phyloP scores from a whole-genome alignment of 2,113 vertebrate genomes.

The Chitala chitala region DNA sequence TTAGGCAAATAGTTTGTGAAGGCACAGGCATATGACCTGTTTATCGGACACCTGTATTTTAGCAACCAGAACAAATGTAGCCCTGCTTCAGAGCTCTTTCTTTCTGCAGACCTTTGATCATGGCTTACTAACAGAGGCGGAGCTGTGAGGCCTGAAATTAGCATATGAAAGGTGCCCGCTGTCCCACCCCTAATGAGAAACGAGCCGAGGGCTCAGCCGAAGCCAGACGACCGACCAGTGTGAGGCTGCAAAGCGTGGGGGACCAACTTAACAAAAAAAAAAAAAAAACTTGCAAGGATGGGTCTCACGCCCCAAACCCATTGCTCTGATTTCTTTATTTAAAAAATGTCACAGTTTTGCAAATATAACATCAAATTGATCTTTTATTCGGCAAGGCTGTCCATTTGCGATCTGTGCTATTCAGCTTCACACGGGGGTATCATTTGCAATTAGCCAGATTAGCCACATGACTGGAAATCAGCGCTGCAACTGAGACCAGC shows the following conservation, averaged over 20 bases:
- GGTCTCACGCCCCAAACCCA: too few species aligned
- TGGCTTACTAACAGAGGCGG: neutral
- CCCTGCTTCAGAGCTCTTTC: neutral
- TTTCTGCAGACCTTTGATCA: constrained; percentile 18
- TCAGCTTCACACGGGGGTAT: neutral
- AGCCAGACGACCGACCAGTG: neutral
- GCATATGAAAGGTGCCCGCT: neutral
- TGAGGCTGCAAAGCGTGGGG: neutral
- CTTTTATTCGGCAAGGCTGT: constrained; percentile 24
- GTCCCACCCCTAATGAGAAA: constrained; percentile 8
- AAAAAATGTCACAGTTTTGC: too few species aligned
- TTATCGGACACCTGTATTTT: constrained; percentile 22
- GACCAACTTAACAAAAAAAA: neutral
- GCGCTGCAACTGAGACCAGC: too few species aligned
- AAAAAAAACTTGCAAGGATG: neutral
- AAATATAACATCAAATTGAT: constrained; percentile 32
- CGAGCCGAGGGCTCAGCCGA: neutral
- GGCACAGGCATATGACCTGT: neutral
- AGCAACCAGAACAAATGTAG: neutral
- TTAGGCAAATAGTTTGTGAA: too few species aligned
- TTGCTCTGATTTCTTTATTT: neutral
- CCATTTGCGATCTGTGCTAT: constrained; percentile 27
- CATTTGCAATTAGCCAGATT: too few species aligned
- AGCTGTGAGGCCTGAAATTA: neutral
- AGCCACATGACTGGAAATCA: too few species aligned